These are phyloP conservation scores for Scaeva pyrastri DNA, from an alignment of 2,888 invertebrate species.

Conservation along the genomic window DNA sequence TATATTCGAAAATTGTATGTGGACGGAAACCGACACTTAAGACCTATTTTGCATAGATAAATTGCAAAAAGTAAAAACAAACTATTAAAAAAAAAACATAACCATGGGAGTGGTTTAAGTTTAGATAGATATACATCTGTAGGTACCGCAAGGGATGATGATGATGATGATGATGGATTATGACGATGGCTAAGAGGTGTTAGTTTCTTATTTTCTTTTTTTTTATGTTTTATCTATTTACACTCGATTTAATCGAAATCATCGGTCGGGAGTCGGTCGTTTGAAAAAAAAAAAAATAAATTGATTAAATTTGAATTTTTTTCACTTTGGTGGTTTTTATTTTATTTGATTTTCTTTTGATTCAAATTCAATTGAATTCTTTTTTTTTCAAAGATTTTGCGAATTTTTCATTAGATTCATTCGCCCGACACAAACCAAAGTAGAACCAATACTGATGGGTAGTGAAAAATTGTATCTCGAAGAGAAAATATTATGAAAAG, in stretches of 20 bases:
- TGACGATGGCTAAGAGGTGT: neutral
- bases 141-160: neutral
- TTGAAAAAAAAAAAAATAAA: neutral
- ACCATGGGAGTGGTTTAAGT: constrained; percentile 44
- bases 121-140: constrained; percentile 30
- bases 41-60: constrained; percentile 50
- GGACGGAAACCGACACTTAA: constrained; percentile 69
- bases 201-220: constrained; percentile 16
- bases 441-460: constrained; percentile 63
- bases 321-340: constrained; percentile 28
- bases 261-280: neutral
- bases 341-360: neutral
- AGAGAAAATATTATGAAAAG: constrained; percentile 51
- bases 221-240: neutral
- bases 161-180: too few relatives aligned
- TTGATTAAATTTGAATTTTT: neutral
- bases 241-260: neutral
- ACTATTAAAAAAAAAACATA: neutral
- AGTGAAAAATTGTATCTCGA: constrained; percentile 53
- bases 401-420: constrained; percentile 28
- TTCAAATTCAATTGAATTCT: neutral
- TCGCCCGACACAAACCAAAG: constrained; percentile 65
- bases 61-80: constrained; percentile 18
- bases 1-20: constrained; percentile 36
- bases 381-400: constrained; percentile 29